Base-by-base conservation (phyloP, 2,113 vertebrate species). In the Saguinus imperator region DNA sequence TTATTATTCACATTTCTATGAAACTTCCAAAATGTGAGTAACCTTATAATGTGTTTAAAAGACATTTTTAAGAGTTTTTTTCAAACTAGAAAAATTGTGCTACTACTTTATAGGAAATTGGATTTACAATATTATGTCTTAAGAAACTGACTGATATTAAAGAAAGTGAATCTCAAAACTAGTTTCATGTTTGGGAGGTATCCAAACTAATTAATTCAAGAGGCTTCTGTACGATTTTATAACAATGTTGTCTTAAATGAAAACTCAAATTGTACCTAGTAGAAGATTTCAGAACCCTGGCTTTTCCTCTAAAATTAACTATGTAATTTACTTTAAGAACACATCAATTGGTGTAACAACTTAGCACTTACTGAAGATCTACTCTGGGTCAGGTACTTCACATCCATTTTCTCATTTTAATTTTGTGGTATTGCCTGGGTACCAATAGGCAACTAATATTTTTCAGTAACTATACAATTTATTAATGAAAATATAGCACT, bases 161-260 rank as follows among this genome's bases (percentile, higher is more conserved):
- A 96, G 55, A 84, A 80, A 75, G 16, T 68, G 55, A 92, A 86
- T 76, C 37, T 81, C 64, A 87, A 94, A 95, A 61, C 29, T 37
- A 55, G 50, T 83, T 97, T 94, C 32, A 37, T 61, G 25, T 52
- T n/a, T 68, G 91, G 25, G 29, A n/a, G 37, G 66, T 93, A 23
- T 52, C 43, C 77, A 32, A 11, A 86, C n/a, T 92, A 89, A 94
- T 85, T 92, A 97, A 55, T 87, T 92, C 43, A 90, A 94, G n/a
- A 95, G 32, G 27, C 58, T 40, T 97, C 66, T 93, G 55, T 93
- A 89, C 64, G 96, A 86, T 66, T 83, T 89, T 50, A 83, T 96
- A 97, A 93, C 17, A 92, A 87, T 93, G 77, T 9, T 48, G 17
- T 87, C 91, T 87, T 95, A 96, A 91, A 58, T 55, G 45, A 93